Base-by-base conservation (phyloP, 2,888 invertebrate species). In the Agriotes lineatus region DNA sequence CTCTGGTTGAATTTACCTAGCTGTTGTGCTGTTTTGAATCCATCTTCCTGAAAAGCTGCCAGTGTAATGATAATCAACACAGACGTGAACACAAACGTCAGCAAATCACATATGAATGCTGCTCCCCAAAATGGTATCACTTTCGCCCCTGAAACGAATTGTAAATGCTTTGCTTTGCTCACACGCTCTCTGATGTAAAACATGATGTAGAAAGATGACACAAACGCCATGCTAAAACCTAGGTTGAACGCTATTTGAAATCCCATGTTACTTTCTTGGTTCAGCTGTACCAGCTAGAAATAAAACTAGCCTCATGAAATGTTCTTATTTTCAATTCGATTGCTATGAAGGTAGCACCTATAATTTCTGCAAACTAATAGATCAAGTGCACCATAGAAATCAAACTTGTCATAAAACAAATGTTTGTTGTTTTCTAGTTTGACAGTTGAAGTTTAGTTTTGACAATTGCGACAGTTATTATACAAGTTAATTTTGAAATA, bases 221-320 rank as follows among this genome's bases (percentile, higher is more conserved):
- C 89, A 76, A 95, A 91, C 0, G 91, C 89, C 81, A 94, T 85
- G 76, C 92, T 90, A 81, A 91, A 93, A 9, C 91, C 90, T 48
- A 94, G 85, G 73, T 91, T 92, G 67, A 90, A 88, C 0, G 89
- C 89, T 57, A 89, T 82, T 79, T 87, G 89, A 84, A 88, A 88
- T 42, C 83, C 89, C 79, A 87, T 76, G 73, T 78, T 84, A 65
- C 82, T 82, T 2, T 81, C 82, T 48, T 73, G 75, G 12, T 73
- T 56, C 10, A 84, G 61, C 74, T 80, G 69, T 82, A 82, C 67
- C 61, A 79, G 71, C 18, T 35, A 63, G 44, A 57, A 61, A 25
- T 16, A 14, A 25, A 22, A 12, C 2, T 4, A n/a, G n/a, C n/a
- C n/a, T n/a, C n/a, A n/a, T n/a, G n/a, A n/a, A n/a, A n/a, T n/a